Evolutionary conservation across 2,113 vertebrate species (phyloP).

Genomic region (Pelobates fuscus): DNA sequence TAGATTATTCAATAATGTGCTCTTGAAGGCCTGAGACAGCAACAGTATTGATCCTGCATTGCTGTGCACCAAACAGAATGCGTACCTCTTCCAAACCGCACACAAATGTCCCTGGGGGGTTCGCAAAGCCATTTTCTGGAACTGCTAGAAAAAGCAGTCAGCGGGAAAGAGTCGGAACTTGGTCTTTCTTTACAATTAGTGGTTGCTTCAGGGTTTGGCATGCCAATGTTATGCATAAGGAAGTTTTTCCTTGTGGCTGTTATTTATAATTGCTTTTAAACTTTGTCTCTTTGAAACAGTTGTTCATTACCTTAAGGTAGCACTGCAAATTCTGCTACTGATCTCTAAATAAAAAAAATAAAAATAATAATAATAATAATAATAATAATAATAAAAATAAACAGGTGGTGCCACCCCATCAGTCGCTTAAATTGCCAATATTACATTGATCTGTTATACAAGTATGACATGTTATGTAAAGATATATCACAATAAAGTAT

Average conservation of each 20-base stretch:
- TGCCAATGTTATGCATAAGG: conserved; percentile 13
- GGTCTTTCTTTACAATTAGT: conserved; percentile 25
- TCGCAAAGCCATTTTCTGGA: conserved; percentile 66
- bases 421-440: too few relatives aligned
- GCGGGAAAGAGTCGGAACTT: conserved; percentile 43
- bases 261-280: conserved; percentile 30
- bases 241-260: conserved; percentile 9
- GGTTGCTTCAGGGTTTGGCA: conserved; percentile 21
- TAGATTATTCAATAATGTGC: conserved; percentile 68
- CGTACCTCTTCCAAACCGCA: conserved; percentile 67
- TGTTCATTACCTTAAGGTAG: too few relatives aligned
- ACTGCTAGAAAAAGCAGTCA: conserved; percentile 58
- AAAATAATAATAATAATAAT: too few relatives aligned
- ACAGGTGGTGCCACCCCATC: too few relatives aligned
- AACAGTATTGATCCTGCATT: conserved; percentile 66
- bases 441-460: too few relatives aligned
- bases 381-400: too few relatives aligned
- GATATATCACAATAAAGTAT: too few relatives aligned
- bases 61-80: conserved; percentile 59
- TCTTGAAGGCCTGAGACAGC: conserved; percentile 69
- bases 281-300: too few relatives aligned
- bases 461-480: too few relatives aligned
- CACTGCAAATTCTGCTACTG: too few relatives aligned
- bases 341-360: too few relatives aligned
- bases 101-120: conserved; percentile 62